A percentile compares a stretch with the other conserved stretches of the same genome.
phyloP scores from a whole-genome alignment of 2,888 invertebrate genomes.

The Euspilapteryx auroguttella region DNA sequence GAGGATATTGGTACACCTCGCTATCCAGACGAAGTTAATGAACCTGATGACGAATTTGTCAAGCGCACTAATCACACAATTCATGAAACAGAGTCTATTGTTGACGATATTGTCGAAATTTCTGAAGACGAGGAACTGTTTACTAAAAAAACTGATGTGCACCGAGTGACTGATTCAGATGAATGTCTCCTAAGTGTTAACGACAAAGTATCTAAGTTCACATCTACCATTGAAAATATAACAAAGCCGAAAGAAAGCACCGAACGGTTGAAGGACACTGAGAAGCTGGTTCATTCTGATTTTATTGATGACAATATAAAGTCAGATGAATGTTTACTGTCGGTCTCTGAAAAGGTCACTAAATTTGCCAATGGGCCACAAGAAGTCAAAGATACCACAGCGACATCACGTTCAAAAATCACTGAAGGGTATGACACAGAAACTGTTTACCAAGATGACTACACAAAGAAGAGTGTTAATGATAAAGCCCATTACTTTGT shows the following conservation, averaged over 20 bases:
- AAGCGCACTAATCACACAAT: conserved; percentile 38
- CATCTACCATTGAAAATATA: conserved; percentile 32
- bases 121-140: conserved; percentile 53
- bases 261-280: conserved; percentile 25
- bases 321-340: conserved; percentile 65
- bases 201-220: conserved; percentile 58
- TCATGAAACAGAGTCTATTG: conserved; percentile 64
- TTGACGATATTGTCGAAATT: conserved; percentile 58
- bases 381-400: conserved; percentile 24
- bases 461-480: conserved; percentile 62
- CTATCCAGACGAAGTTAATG: conserved; percentile 73
- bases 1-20: conserved; percentile 66
- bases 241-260: conserved; percentile 24
- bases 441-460: conserved; percentile 51
- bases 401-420: conserved; percentile 36
- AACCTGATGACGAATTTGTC: conserved; percentile 69
- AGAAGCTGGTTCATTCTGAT: conserved; percentile 46
- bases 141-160: conserved; percentile 26
- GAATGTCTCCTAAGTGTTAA: conserved; percentile 57
- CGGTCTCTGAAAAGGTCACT: conserved; percentile 70
- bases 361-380: conserved; percentile 64
- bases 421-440: conserved; percentile 52
- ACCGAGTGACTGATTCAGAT: conserved; percentile 38
- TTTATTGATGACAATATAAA: conserved; percentile 48
- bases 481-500: conserved; percentile 68